These are phyloP conservation scores for Oryzias javanicus DNA, from an alignment of 2,113 vertebrate species.

Conservation along the genomic window DNA sequence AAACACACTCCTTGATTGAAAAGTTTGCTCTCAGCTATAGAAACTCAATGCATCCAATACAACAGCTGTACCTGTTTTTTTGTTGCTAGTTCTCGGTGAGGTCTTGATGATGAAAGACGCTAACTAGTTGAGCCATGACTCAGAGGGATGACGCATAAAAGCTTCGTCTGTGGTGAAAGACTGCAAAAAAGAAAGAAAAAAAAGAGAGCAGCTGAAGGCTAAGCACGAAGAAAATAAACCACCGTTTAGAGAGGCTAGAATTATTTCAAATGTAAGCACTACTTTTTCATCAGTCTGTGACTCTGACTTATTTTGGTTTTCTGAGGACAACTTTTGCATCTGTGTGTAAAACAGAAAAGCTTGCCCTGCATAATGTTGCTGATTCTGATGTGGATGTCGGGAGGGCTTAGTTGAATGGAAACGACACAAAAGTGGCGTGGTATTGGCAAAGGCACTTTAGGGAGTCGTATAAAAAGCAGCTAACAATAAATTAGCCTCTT, in stretches of 20 bases:
- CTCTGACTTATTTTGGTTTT: neutral
- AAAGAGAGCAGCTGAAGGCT: constrained; percentile 32
- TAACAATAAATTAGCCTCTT: too few relatives aligned
- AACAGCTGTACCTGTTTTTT: neutral
- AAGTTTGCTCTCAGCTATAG: too few relatives aligned
- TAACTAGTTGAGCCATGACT: constrained; percentile 48
- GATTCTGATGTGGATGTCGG: neutral
- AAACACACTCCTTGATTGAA: too few relatives aligned
- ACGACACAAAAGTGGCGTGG: neutral
- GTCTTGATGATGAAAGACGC: constrained; percentile 31
- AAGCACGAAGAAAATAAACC: constrained; percentile 33
- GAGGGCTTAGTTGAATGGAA: neutral
- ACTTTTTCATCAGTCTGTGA: neutral
- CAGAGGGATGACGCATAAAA: constrained; percentile 36
- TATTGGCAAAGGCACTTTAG: neutral
- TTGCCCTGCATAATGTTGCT: neutral
- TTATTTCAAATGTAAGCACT: neutral
- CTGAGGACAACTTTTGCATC: neutral
- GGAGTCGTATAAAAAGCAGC: too few relatives aligned
- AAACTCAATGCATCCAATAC: too few relatives aligned
- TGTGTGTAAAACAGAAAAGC: neutral
- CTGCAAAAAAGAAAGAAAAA: constrained; percentile 14
- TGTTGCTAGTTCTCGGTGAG: constrained; percentile 15
- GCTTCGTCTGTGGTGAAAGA: constrained; percentile 36
- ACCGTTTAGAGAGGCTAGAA: constrained; percentile 10